Percentiles rank a stretch among this genome's conserved stretches.
Conservation (phyloP, 2,888 invertebrate species). For the Liodrosophila aerea region DNA sequence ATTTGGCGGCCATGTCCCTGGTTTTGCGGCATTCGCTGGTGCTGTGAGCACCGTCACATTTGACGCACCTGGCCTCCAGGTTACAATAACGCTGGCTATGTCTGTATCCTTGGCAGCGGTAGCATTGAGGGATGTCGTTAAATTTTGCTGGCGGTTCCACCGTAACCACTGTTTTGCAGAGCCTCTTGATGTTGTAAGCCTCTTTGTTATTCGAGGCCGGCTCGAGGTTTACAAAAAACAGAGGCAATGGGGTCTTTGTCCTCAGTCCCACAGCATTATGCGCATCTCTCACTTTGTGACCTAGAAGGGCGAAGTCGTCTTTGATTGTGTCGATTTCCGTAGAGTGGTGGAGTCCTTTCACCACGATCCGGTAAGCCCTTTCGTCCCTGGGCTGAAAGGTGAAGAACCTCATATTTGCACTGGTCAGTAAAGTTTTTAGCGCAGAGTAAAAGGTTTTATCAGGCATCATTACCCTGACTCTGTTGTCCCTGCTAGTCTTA, state of each 20-base stretch:
- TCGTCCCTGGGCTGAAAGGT: neutral
- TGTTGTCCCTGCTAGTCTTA: constrained; percentile 1
- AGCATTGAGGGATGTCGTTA: constrained; percentile 1
- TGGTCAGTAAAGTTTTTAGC: neutral
- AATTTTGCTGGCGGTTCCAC: neutral
- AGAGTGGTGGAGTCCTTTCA: constrained; percentile 2
- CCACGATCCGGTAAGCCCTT: neutral
- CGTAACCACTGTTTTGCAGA: too few species aligned
- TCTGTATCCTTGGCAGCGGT: neutral
- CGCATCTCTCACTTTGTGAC: too few species aligned
- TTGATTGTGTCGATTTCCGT: neutral
- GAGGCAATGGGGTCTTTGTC: neutral
- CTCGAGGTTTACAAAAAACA: neutral
- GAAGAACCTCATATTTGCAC: neutral
- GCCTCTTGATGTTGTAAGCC: neutral
- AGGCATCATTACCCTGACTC: neutral
- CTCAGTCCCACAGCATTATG: neutral
- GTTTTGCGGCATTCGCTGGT: too few species aligned
- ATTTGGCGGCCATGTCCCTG: neutral
- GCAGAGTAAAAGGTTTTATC: neutral
- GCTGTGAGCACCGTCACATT: too few species aligned
- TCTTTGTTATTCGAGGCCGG: neutral
- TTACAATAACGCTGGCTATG: neutral
- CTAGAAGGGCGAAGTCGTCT: neutral
- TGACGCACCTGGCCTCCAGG: too few species aligned